Base-by-base conservation (phyloP, 2,888 invertebrate genomes). In the Thelaira solivaga region DNA sequence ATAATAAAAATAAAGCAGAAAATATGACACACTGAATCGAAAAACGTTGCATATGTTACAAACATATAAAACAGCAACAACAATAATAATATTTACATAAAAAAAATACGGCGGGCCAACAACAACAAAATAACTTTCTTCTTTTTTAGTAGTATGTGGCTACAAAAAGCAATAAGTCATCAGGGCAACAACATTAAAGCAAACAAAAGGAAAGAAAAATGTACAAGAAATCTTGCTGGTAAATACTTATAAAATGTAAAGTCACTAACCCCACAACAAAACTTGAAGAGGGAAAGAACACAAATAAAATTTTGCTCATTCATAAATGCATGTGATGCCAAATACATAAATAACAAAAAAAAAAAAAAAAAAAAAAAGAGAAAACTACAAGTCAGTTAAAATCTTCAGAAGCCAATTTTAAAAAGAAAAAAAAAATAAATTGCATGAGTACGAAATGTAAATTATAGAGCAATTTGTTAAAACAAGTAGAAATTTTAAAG, bases 21-120 rank as follows among this genome's bases (percentile, higher is more conserved):
- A 39, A 49, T 31, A 65, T 24, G 31, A 43, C 20, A 29, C 49
- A 61, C 18, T 51, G 36, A 72, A 53, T 55, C 62, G 62, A 62
- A 72, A 74, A 65, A 74, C 65, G 65, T 49, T 78, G 78, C 78
- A 78, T 74, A 78, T 78, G 78, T 78, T 78, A 64, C 78, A 49
- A 59, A 49, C 22, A 41, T 43, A 26, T 41, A 31, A 16, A 47
- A 8, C 49, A 69, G 59, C n/a, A 57, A 61, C 22, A 43, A 55
- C 22, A 51, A 68, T 41, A 29, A 36, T 13, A 20, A 41, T 34
- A 18, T 2, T n/a, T 34, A 34, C 3, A 18, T 26, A 13, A 67
- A 67, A 31, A 72, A 47, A 62, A 51, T 24, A 53, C 13, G 59
- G 41, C 68, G 41, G 22, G 57, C 11, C 62, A 69, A 7, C 59